Base-by-base conservation (phyloP, 2,113 vertebrate genomes). In the Phocoena phocoena region DNA sequence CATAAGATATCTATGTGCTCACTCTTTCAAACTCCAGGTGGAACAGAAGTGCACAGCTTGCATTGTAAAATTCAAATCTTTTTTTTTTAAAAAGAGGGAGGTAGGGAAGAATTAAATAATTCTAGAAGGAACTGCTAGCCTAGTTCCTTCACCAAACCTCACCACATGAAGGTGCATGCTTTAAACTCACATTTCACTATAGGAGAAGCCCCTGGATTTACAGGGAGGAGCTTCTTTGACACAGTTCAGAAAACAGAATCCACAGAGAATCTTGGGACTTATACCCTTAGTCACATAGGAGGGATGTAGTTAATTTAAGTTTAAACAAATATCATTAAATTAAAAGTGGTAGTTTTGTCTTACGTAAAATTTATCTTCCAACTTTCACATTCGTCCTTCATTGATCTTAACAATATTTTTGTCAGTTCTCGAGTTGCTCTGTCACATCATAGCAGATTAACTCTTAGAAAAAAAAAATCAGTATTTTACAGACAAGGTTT, bases 261-360 rank as follows among this genome's bases (percentile, higher is more conserved):
- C 74, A 77, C 28, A 85, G 47, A 82, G 68, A 76, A 81, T 47
- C 71, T 91, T 50, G 13, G 28, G 21, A 13, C 31, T 70, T 92
- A 28, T 15, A 20, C 8, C 20, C 31, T 68, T 23, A 44, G 73
- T 71, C 62, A 70, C 14, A 58, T 47, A 62, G 50, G 41, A 88
- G 21, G 38, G 70, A 26, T 26, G 10, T 17, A 25, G 33, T 47
- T 68, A 76, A 90, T 58, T 91, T 81, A 91, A 68, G 44, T 95
- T 77, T 95, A 94, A 95, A 68, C 21, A 74, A 74, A 73, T 89
- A 17, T 68, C 62, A 55, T 67, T 85, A 83, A 36, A 74, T 65
- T 71, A 88, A 93, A 79, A 55, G 28, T 17, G 70, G 11, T 33
- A 71, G 33, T 79, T 77, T 83, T 15, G 14, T 84, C n/a, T 62